Evolutionary conservation across 2,888 invertebrate species (phyloP), one percentile per base, ranked within the genome.

Genomic region (Mesorhabditis spiculigera): DNA sequence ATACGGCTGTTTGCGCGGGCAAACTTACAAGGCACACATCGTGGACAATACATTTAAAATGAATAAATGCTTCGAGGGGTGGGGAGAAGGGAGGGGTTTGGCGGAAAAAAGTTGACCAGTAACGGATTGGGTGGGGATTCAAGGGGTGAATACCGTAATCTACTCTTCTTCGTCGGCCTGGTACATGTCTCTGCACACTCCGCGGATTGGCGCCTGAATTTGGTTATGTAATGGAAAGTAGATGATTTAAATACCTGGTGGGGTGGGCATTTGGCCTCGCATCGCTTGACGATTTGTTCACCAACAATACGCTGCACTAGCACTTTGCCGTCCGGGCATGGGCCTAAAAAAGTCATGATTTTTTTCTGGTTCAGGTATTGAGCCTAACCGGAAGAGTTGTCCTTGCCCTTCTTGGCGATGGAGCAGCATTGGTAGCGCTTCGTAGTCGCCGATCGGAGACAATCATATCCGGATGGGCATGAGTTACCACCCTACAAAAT

Each of bases 211-310:
- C 61, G 81, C 80, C 76, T 79, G 79, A 16, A 72, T 50, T 8
- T 45, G 13, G n/a, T 42, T 8, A 66, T n/a, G 16, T 8, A 67
- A n/a, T 2, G 6, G 3, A 8, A 13, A 61, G 8, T 67, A 43
- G 1, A 10, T 28, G 50, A 42, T 13, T 67, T 13, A 8, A 58
- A 64, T 58, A 71, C 71, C 69, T 78, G 78, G 63, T 83, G 79
- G 50, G 81, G 78, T 44, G 83, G 84, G 71, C 84, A 84, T 50
- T 79, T 78, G 74, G 75, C 78, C 66, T 84, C 84, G 69, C 84
- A 84, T 68, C 81, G 79, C 75, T 84, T 83, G 68, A 82, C 80
- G 67, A 84, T 81, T 63, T 78, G 74, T 66, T 84, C 84, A 45
- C 79, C 81, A 70, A 81, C 76, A 58, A 84, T 80, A 67, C 82